A percentile compares a stretch with the other conserved stretches of the same genome.
phyloP scores from a whole-genome alignment of 2,113 vertebrate genomes.

The Athene noctua region DNA sequence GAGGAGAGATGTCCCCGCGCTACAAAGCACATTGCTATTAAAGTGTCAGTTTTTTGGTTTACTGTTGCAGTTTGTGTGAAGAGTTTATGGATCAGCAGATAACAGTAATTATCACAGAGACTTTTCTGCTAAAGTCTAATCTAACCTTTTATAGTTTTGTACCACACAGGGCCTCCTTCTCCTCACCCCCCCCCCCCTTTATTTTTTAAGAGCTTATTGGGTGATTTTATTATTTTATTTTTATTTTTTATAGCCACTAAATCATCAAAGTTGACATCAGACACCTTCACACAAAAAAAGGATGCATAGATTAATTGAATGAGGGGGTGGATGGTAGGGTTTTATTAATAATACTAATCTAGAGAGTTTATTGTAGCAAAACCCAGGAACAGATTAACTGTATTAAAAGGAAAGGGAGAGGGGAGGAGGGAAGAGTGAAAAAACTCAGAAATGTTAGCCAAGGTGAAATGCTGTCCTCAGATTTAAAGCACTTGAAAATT shows the following conservation, averaged over 20 bases:
- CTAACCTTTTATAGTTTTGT: conserved; percentile 74
- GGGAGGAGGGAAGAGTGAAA: not conserved
- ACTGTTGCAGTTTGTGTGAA: conserved; percentile 73
- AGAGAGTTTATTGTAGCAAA: conserved; percentile 53
- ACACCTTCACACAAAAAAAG: conserved; percentile 22
- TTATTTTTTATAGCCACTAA: conserved; percentile 50
- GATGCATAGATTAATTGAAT: conserved; percentile 56
- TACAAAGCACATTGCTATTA: conserved; percentile 66
- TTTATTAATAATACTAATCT: conserved; percentile 64
- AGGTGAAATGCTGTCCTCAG: conserved; percentile 3
- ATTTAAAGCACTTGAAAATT: not conserved
- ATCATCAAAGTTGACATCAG: conserved; percentile 46
- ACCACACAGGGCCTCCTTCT: conserved; percentile 22
- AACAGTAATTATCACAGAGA: conserved; percentile 74
- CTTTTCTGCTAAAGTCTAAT: conserved; percentile 69
- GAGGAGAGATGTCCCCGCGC: not conserved
- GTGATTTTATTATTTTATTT: conserved; percentile 55
- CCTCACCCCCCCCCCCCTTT: not conserved
- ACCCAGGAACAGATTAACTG: not conserved
- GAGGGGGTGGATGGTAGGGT: conserved; percentile 5
- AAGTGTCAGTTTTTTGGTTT: conserved; percentile 73
- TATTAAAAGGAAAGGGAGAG: not conserved
- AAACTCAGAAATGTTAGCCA: not conserved
- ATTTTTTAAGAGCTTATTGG: conserved; percentile 51
- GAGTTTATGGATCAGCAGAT: conserved; percentile 79